phyloP scores from a whole-genome alignment of 2,888 invertebrate species.

The Chymomyza procnemis region DNA sequence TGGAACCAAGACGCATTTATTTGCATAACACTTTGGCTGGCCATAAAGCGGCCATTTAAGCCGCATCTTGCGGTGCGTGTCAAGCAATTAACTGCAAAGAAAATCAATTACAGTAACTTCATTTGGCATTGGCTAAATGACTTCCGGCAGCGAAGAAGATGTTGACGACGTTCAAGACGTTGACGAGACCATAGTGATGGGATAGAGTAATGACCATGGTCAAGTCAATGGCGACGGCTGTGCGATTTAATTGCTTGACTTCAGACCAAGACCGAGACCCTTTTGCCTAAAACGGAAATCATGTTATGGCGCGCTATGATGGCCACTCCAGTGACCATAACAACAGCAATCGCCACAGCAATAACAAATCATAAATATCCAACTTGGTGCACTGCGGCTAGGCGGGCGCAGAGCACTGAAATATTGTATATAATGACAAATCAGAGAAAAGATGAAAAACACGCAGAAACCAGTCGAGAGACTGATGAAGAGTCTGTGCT shows the following conservation, averaged over 20 bases:
- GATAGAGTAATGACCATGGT: not conserved
- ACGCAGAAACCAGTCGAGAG: slow-evolving; percentile 28
- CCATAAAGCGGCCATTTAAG: slow-evolving; percentile 51
- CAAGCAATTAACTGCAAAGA: slow-evolving; percentile 60
- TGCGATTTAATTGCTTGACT: slow-evolving; percentile 43
- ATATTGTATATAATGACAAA: slow-evolving; percentile 61
- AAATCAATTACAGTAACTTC: slow-evolving; percentile 58
- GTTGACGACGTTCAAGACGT: not conserved
- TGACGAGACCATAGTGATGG: not conserved
- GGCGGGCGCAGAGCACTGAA: slow-evolving; percentile 6
- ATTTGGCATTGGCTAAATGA: slow-evolving; percentile 54
- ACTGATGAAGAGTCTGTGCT: slow-evolving; percentile 54
- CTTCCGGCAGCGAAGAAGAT: slow-evolving; percentile 50
- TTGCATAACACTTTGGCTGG: slow-evolving; percentile 66
- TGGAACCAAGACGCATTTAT: slow-evolving; percentile 45
- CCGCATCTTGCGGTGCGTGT: slow-evolving; percentile 56
- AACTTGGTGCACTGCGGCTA: slow-evolving; percentile 13
- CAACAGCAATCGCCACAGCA: slow-evolving; percentile 28
- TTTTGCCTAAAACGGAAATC: slow-evolving; percentile 65
- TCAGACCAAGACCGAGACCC: slow-evolving; percentile 28
- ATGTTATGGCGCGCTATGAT: slow-evolving; percentile 50
- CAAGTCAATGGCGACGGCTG: slow-evolving; percentile 17
- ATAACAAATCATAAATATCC: slow-evolving; percentile 59
- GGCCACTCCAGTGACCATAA: slow-evolving; percentile 16
- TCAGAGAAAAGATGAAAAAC: slow-evolving; percentile 53